phyloP scores from a whole-genome alignment of 1,140 invertebrate genomes.

The Diabrotica undecimpunctata region DNA sequence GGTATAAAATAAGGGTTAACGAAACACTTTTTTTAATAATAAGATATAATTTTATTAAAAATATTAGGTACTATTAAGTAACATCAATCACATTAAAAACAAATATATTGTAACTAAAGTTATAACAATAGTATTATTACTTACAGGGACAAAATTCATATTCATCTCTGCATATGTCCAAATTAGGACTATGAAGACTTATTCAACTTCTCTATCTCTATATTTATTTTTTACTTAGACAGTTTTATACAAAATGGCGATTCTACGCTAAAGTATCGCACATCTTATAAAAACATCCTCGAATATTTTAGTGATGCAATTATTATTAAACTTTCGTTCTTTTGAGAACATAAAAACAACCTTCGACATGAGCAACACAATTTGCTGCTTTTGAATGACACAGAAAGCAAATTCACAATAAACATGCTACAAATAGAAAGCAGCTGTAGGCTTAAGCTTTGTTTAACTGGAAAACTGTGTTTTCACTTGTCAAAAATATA shows the following conservation, averaged over 20 bases:
- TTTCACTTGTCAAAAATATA: too few relatives aligned
- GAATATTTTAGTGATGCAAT: background rate
- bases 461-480: too few relatives aligned
- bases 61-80: slow-evolving; percentile 44
- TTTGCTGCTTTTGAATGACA: background rate
- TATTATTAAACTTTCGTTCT: background rate
- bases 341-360: slow-evolving; percentile 4
- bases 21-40: background rate
- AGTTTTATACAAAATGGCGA: background rate
- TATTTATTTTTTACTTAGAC: too few relatives aligned
- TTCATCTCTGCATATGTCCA: background rate
- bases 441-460: too few relatives aligned
- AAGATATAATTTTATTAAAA: slow-evolving; percentile 42
- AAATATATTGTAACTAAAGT: slow-evolving; percentile 12
- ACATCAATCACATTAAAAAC: slow-evolving; percentile 40
- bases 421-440: too few relatives aligned
- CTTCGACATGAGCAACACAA: slow-evolving; percentile 1
- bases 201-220: too few relatives aligned
- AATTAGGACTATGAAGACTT: background rate
- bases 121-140: background rate
- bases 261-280: background rate
- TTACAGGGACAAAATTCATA: slow-evolving; percentile 1
- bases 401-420: background rate
- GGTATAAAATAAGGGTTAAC: too few relatives aligned
- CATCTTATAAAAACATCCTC: background rate